phyloP scores from a whole-genome alignment of 1,140 invertebrate species.

The Drosophila suzukii region DNA sequence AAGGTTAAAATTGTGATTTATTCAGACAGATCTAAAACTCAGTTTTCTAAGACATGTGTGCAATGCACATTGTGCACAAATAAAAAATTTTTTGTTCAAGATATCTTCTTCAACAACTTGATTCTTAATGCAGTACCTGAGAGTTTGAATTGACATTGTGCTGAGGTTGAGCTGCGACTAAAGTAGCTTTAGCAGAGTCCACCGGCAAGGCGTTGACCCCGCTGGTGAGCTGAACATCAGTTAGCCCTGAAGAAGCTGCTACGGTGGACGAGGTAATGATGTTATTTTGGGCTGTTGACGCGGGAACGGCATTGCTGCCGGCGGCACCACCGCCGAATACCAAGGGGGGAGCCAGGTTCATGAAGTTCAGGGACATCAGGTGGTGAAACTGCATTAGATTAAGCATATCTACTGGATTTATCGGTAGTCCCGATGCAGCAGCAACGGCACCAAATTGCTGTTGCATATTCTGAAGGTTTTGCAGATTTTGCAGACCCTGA shows the following conservation, averaged over 20 bases:
- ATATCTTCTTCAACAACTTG: too few relatives aligned
- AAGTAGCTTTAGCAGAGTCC: constrained; percentile 14
- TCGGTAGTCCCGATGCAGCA: constrained; percentile 51
- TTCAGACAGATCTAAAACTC: too few relatives aligned
- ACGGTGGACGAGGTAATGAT: neutral
- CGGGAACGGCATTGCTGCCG: neutral
- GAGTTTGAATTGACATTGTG: constrained; percentile 9
- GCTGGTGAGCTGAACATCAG: constrained; percentile 3
- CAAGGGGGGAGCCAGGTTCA: constrained; percentile 83
- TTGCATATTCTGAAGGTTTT: constrained; percentile 74
- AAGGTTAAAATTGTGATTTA: too few relatives aligned
- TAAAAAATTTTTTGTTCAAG: too few relatives aligned
- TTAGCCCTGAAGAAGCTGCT: neutral
- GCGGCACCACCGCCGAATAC: constrained; percentile 66
- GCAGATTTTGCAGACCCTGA: constrained; percentile 60
- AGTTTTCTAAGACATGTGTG: too few relatives aligned
- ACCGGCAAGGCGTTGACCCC: neutral
- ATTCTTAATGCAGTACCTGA: neutral
- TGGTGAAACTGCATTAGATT: constrained; percentile 95
- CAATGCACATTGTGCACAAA: too few relatives aligned
- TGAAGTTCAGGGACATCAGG: constrained; percentile 83
- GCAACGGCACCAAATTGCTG: constrained; percentile 66
- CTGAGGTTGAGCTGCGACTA: constrained; percentile 35
- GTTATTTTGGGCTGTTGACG: constrained; percentile 42
- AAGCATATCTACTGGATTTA: constrained; percentile 85